Conservation (phyloP, 1,140 invertebrate genomes). For the Drosophila equinoxialis region DNA sequence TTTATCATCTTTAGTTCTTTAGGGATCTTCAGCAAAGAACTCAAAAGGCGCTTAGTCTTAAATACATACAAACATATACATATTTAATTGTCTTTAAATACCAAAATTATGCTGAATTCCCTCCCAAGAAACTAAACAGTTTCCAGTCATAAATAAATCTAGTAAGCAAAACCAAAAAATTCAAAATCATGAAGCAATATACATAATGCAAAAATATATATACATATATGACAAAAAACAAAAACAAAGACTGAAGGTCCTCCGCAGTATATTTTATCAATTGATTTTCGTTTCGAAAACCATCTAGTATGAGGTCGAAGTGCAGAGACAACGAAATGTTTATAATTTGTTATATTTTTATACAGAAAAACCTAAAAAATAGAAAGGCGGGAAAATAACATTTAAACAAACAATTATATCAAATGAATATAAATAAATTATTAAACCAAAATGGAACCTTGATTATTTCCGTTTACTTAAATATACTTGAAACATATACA, state of each 20-base stretch:
- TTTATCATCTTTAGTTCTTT: constrained; percentile 50
- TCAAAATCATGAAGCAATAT: constrained; percentile 45
- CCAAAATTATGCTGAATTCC: constrained; percentile 42
- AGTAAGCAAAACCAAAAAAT: constrained; percentile 31
- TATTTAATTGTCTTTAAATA: background rate
- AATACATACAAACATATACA: background rate
- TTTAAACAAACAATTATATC: background rate
- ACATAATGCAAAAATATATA: constrained; percentile 68
- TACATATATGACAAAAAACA: constrained; percentile 29
- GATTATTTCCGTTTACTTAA: constrained; percentile 26
- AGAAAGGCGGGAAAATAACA: constrained; percentile 23
- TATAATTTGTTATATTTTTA: constrained; percentile 80
- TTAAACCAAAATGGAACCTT: constrained; percentile 17
- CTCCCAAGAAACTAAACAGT: constrained; percentile 3
- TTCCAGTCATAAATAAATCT: constrained; percentile 28
- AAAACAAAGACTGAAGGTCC: constrained; percentile 77
- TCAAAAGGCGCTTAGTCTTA: constrained; percentile 44
- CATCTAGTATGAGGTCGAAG: constrained; percentile 48
- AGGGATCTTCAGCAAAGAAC: constrained; percentile 71
- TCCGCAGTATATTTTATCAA: constrained; percentile 70
- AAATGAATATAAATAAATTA: constrained; percentile 2
- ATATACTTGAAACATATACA: constrained; percentile 35
- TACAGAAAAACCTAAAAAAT: constrained; percentile 48
- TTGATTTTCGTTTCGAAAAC: constrained; percentile 54
- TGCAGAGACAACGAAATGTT: constrained; percentile 72